These are phyloP conservation scores for Hypena proboscidalis DNA, from an alignment of 2,888 invertebrate genomes.

Conservation along the genomic window DNA sequence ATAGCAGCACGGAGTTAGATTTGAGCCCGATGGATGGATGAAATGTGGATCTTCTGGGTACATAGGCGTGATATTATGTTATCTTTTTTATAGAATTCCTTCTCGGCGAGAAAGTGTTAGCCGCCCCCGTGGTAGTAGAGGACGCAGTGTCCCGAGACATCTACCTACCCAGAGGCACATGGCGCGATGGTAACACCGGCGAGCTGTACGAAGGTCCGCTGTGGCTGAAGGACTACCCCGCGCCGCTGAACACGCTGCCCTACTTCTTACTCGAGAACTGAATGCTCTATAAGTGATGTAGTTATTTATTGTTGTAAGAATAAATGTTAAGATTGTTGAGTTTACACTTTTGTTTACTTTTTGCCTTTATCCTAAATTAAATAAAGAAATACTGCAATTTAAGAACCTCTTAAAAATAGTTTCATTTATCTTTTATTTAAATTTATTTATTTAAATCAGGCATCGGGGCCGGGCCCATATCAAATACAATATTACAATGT, in stretches of 20 bases:
- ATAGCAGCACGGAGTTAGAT: no score
- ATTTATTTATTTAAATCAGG: no score
- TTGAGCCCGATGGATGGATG: no score
- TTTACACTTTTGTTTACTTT: slow-evolving; percentile 4
- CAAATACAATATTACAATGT: no score
- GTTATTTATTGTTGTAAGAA: slow-evolving; percentile 14
- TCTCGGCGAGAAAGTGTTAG: slow-evolving; percentile 88
- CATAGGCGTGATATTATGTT: neutral
- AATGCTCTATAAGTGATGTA: slow-evolving; percentile 27
- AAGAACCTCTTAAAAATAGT: no score
- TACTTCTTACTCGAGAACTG: slow-evolving; percentile 80
- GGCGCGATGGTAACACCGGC: slow-evolving; percentile 84
- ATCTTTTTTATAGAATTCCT: slow-evolving; percentile 86
- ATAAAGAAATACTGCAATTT: no score
- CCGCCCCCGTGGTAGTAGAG: slow-evolving; percentile 88
- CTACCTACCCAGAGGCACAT: slow-evolving; percentile 89
- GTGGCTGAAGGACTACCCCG: slow-evolving; percentile 86
- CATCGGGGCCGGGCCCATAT: no score
- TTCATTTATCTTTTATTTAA: no score
- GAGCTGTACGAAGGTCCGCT: slow-evolving; percentile 76
- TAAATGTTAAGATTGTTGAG: slow-evolving; percentile 9
- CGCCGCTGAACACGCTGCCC: slow-evolving; percentile 87
- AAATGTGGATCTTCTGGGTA: no score
- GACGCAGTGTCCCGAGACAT: slow-evolving; percentile 86
- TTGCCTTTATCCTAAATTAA: no score